A percentile compares a stretch with the other conserved stretches of the same genome.
Evolutionary conservation across 2,113 vertebrate species (phyloP).

Genomic region (Phrynosoma blainvillii): DNA sequence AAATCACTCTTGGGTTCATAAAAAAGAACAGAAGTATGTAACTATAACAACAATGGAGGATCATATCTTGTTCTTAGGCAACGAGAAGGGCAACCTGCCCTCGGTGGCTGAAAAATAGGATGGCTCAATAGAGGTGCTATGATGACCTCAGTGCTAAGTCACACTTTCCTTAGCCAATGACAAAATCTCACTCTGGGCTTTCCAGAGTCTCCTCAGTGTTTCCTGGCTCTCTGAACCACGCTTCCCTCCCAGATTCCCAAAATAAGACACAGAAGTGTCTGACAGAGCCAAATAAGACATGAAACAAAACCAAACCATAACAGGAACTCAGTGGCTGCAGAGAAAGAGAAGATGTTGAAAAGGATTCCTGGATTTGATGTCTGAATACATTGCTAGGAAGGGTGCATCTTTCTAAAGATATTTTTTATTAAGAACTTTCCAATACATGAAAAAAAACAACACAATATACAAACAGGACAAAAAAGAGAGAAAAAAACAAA

Average conservation of each 20-base stretch:
- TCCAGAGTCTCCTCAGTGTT: background rate
- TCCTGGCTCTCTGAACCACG: conserved; percentile 6
- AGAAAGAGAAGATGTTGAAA: background rate
- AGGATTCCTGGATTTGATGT: conserved; percentile 1
- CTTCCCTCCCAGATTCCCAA: background rate
- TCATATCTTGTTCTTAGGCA: background rate
- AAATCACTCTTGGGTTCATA: background rate
- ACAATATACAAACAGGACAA: no score
- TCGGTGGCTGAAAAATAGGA: background rate
- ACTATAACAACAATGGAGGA: no score
- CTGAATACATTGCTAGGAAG: rapidly evolving
- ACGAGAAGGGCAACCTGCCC: background rate
- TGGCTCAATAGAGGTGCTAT: background rate
- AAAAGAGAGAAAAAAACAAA: no score
- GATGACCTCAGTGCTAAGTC: background rate
- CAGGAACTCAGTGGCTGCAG: background rate
- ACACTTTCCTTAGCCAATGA: background rate
- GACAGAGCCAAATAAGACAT: background rate
- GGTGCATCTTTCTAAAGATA: background rate
- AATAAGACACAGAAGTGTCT: background rate
- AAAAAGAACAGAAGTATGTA: background rate
- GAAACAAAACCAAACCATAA: conserved; percentile 13
- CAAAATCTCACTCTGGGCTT: background rate
- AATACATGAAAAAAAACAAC: no score
- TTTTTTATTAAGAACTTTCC: no score